Conservation (phyloP, 2,888 invertebrate species). For the Chouioia cunea region DNA sequence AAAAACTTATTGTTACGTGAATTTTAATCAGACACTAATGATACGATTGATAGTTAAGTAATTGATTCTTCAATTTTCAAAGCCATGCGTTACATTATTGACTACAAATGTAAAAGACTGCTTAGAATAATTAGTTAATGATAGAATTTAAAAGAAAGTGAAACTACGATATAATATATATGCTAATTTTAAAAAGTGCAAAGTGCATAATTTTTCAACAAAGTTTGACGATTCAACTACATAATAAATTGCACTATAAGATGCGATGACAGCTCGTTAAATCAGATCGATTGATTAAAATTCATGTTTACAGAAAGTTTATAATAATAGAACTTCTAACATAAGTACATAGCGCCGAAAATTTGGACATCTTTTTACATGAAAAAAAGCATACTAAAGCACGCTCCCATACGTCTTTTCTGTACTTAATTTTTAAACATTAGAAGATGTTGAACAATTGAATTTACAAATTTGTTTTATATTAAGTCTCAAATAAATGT, state of each 20-base stretch:
- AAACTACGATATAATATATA: no score
- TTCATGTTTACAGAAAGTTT: constrained; percentile 36
- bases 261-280: constrained; percentile 12
- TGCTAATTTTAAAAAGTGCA: constrained; percentile 6
- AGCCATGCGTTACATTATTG: no score
- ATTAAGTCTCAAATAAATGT: constrained; percentile 25
- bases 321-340: constrained; percentile 17
- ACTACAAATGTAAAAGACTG: no score
- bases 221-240: neutral
- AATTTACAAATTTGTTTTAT: constrained; percentile 23
- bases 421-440: constrained; percentile 7
- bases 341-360: constrained; percentile 16
- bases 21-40: constrained; percentile 36
- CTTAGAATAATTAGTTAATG: no score
- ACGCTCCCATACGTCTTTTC: constrained; percentile 4
- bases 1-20: constrained; percentile 31
- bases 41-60: neutral
- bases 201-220: constrained; percentile 17
- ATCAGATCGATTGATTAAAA: constrained; percentile 38
- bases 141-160: no score
- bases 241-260: constrained; percentile 32
- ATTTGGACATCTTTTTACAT: constrained; percentile 13
- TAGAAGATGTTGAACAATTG: constrained; percentile 13
- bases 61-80: no score
- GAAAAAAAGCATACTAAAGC: constrained; percentile 17